Evolutionary conservation across 92 coral and sea anemone genomes (phyloP), one percentile per base, ranked within the genome.

Genomic region (Epizoanthus rinbou): DNA sequence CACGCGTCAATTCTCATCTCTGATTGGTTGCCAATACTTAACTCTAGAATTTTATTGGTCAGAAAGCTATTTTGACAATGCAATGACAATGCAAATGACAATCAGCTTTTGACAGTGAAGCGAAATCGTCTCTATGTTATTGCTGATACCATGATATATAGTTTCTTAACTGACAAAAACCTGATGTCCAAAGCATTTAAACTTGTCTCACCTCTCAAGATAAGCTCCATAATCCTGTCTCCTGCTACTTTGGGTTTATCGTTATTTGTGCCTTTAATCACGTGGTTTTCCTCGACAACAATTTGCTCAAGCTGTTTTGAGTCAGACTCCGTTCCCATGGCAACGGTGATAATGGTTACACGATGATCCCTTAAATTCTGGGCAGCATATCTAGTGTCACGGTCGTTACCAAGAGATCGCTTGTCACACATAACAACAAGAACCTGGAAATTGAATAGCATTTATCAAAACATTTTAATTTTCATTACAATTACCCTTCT

Each of bases 401-500:
- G 53, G 18, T 75, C 80, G 53, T 16, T 75, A 18, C 80, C 67
- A 33, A 8, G 4, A 7, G 67, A 75, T 2, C 80, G 80, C 54
- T 75, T 75, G 54, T 75, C 80, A 58, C 66, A 57, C 80, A 75
- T 75, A 3, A 75, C 68, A 75, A 75, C 81, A 50, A 75, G 59
- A 17, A 75, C 67, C 81, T 75, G 53, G 59, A 58, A 39, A 39
- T 15, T 33, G 2, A 47, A 50, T 50, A 50, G 54, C 14, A 50
- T 50, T 50, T 11, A 50, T 9, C 50, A 43, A 10, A 43, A 8
- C 11, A 43, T 6, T 47, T 47, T 47, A 50, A 9, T 13, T 50
- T 50, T 1, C 54, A 50, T 50, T 50, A 50, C 54, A 50, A 0
- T 50, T 50, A 50, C 54, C 54, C 14, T 13, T 50, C 54, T 50